A percentile compares a stretch with the other conserved stretches of the same genome.
phyloP scores from a whole-genome alignment of 1,140 invertebrate genomes.

The Ips nitidus region DNA sequence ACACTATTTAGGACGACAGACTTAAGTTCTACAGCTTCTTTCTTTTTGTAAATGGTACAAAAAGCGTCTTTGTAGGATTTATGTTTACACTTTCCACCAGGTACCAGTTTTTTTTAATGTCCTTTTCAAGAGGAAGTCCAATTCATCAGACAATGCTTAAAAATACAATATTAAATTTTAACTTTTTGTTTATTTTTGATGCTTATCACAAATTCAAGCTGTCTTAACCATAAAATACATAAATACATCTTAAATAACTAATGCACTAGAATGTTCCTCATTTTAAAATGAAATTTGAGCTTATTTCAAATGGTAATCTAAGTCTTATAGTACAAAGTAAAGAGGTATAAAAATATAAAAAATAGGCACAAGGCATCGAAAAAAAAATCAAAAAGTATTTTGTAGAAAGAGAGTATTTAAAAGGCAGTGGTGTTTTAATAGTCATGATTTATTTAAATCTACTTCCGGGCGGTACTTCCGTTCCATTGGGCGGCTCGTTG shows the following conservation, averaged over 20 bases:
- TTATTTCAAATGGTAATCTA: conserved; percentile 33
- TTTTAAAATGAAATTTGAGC: conserved; percentile 42
- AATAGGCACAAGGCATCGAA: conserved; percentile 1
- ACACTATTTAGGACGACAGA: too few species aligned
- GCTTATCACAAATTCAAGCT: conserved; percentile 39
- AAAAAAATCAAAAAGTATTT: conserved; percentile 1
- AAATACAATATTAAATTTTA: too few species aligned
- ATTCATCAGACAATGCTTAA: too few species aligned
- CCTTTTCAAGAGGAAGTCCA: too few species aligned
- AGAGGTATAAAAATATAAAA: conserved; percentile 17
- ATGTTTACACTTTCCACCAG: too few species aligned
- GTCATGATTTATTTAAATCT: neutral
- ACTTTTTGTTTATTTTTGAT: neutral
- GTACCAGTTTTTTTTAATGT: too few species aligned
- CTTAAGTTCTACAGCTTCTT: too few species aligned
- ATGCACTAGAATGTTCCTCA: conserved; percentile 26
- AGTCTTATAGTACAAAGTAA: conserved; percentile 38
- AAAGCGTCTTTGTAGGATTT: too few species aligned
- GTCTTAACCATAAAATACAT: conserved; percentile 27
- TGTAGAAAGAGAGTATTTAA: neutral
- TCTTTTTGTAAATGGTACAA: too few species aligned
- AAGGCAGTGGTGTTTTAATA: conserved; percentile 8
- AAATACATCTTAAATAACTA: neutral
- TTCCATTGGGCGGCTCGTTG: conserved; percentile 49
- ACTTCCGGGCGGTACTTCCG: conserved; percentile 43